These are phyloP conservation scores for Diglossa cyanea DNA, from an alignment of 2,797 vertebrate species.

Conservation along the genomic window DNA sequence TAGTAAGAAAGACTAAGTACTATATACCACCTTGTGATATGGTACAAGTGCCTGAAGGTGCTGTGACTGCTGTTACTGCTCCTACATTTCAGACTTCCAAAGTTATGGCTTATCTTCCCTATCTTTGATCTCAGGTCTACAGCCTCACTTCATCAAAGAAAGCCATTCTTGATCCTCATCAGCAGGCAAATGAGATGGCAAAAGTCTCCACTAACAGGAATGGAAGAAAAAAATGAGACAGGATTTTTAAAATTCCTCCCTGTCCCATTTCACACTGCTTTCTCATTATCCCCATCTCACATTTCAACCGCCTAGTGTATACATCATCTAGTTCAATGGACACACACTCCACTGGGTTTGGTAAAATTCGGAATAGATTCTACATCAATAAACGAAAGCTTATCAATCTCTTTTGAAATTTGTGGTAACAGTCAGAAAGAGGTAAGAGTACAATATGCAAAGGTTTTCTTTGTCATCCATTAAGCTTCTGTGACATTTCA, in stretches of 20 bases:
- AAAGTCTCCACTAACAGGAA: neutral
- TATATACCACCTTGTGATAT: neutral
- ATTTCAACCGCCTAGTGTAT: neutral
- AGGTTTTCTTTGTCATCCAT: neutral
- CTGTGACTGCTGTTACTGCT: neutral
- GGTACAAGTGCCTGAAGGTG: neutral
- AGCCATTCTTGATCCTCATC: neutral
- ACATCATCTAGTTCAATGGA: neutral
- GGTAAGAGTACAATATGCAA: neutral
- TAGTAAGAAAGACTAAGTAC: neutral
- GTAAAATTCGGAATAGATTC: neutral
- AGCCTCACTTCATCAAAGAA: neutral
- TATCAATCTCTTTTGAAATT: neutral
- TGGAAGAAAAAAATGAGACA: accelerated
- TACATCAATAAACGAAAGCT: neutral
- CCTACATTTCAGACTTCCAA: neutral
- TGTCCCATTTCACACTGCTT: neutral
- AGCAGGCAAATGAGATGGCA: neutral
- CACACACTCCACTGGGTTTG: neutral
- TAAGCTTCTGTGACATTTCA: neutral
- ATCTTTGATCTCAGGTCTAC: neutral
- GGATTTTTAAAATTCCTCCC: neutral
- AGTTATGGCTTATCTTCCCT: neutral
- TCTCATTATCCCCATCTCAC: neutral
- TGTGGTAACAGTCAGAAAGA: neutral